Percentiles rank a stretch among this genome's conserved stretches.
These are phyloP conservation scores for Rhopalosiphum nymphaeae DNA, from an alignment of 2,888 invertebrate genomes.

Conservation along the genomic window DNA sequence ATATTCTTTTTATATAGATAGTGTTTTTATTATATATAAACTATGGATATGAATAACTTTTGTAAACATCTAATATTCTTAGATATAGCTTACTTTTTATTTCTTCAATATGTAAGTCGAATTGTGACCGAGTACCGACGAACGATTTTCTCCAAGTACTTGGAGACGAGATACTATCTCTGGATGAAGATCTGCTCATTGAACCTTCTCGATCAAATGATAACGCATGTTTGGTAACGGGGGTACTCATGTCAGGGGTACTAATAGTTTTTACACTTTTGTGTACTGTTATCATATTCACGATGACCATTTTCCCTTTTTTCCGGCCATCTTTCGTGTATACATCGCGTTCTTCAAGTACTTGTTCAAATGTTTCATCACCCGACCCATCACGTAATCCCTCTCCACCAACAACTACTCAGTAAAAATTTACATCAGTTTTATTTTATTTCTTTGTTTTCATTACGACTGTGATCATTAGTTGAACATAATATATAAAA, in stretches of 20 bases:
- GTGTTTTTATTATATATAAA: neutral
- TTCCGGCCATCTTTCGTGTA: slow-evolving; percentile 77
- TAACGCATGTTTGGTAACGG: slow-evolving; percentile 5
- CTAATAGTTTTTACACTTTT: slow-evolving; percentile 75
- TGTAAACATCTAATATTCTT: neutral
- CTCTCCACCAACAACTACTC: neutral
- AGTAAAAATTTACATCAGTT: slow-evolving; percentile 11
- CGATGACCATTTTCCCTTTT: slow-evolving; percentile 78
- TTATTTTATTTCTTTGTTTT: neutral
- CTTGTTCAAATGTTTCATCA: slow-evolving; percentile 73
- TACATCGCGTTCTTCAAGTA: slow-evolving; percentile 78
- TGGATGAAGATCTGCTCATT: slow-evolving; percentile 51
- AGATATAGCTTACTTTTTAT: slow-evolving; percentile 79
- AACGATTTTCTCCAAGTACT: slow-evolving; percentile 69
- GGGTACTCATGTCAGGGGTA: neutral
- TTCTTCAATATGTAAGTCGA: slow-evolving; percentile 87
- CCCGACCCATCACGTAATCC: slow-evolving; percentile 68
- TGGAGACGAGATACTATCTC: slow-evolving; percentile 50
- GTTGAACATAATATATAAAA: neutral
- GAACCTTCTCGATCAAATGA: slow-evolving; percentile 33
- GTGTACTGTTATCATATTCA: slow-evolving; percentile 79
- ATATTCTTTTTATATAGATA: neutral
- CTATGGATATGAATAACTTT: neutral
- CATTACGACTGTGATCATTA: slow-evolving; percentile 26
- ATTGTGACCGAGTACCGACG: slow-evolving; percentile 84